These are phyloP conservation scores for Meloidogyne chitwoodi DNA, from an alignment of 1,140 invertebrate genomes.

Conservation along the genomic window DNA sequence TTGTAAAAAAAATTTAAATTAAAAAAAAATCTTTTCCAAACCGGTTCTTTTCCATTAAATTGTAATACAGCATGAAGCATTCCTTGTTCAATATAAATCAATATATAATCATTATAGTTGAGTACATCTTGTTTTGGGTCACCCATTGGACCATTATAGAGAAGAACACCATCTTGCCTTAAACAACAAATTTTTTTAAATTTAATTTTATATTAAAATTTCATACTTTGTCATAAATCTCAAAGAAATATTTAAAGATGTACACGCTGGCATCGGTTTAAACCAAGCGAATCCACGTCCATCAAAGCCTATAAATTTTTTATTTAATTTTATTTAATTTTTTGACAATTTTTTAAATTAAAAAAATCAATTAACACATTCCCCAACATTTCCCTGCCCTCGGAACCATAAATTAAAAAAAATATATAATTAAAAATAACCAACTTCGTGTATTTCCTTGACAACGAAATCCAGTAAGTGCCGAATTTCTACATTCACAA, in stretches of 20 bases:
- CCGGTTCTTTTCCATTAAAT: constrained; percentile 30
- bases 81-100: constrained; percentile 32
- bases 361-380: background rate
- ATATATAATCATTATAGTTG: constrained; percentile 41
- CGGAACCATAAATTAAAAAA: background rate
- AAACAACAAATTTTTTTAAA: background rate
- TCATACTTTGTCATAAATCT: constrained; percentile 29
- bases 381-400: no score
- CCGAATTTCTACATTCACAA: constrained; percentile 54
- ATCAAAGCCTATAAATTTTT: no score
- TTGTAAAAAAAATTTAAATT: background rate
- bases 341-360: no score
- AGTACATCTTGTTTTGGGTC: constrained; percentile 32
- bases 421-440: background rate
- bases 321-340: no score
- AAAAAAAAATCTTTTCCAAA: background rate
- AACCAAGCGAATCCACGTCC: constrained; percentile 58
- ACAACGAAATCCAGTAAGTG: constrained; percentile 50
- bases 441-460: constrained; percentile 55
- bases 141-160: constrained; percentile 55
- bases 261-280: constrained; percentile 58
- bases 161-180: constrained; percentile 39
- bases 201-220: background rate
- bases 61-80: constrained; percentile 24
- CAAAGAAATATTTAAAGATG: constrained; percentile 55